These are phyloP conservation scores for Herpetotheres cachinnans DNA, from an alignment of 2,113 vertebrate genomes.

Conservation along the genomic window DNA sequence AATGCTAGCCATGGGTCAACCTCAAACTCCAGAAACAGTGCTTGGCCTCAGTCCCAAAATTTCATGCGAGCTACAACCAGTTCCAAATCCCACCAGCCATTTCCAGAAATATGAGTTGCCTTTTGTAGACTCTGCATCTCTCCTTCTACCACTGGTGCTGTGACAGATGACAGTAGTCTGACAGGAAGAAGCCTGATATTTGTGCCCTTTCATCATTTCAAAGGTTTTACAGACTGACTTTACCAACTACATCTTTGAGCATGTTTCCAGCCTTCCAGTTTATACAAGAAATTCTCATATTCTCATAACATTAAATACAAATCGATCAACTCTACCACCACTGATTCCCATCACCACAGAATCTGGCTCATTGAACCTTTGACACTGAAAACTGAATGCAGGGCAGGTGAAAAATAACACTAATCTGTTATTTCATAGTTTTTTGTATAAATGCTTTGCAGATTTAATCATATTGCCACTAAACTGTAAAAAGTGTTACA, in stretches of 20 bases:
- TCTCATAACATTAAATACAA: not conserved
- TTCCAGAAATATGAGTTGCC: not conserved
- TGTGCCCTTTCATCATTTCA: not conserved
- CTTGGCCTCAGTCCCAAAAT: slow-evolving; percentile 1
- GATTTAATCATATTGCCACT: not conserved
- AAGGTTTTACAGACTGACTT: not conserved
- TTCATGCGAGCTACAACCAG: not conserved
- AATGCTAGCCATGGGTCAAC: not conserved
- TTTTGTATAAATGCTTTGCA: not conserved
- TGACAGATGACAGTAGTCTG: not conserved
- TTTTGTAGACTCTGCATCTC: not conserved
- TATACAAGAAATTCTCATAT: not conserved
- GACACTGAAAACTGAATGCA: not conserved
- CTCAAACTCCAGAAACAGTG: not conserved
- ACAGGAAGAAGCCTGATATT: not conserved
- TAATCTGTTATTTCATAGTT: not conserved
- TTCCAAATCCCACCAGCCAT: not conserved
- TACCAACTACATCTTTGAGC: not conserved
- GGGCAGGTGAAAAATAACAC: not conserved
- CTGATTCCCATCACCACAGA: not conserved
- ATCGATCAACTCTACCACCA: not conserved
- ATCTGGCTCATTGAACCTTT: not conserved
- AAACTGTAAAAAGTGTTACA: not conserved
- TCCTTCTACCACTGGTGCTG: not conserved
- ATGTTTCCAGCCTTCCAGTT: not conserved